A percentile compares a stretch with the other conserved stretches of the same genome.
Evolutionary conservation across 2,888 invertebrate species (phyloP).

Genomic region (Hyalella azteca): DNA sequence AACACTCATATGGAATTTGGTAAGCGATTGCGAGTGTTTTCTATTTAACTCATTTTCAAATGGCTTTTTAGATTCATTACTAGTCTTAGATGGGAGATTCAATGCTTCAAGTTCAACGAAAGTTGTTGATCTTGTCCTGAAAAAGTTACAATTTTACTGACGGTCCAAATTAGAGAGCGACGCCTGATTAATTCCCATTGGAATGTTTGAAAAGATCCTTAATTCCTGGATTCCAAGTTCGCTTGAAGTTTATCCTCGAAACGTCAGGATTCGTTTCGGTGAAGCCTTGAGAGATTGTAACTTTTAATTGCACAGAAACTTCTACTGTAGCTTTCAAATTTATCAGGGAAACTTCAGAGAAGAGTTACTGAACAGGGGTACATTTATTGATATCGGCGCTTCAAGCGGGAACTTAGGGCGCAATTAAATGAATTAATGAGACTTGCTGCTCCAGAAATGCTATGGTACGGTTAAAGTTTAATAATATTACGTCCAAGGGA

Average conservation of each 20-base stretch:
- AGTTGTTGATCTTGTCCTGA: constrained; percentile 22
- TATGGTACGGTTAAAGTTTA: too few species aligned
- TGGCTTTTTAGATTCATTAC: too few species aligned
- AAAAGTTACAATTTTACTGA: constrained; percentile 2
- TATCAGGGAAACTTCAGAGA: background rate
- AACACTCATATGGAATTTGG: too few species aligned
- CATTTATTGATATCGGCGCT: background rate
- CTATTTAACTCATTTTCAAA: too few species aligned
- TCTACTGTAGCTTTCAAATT: background rate
- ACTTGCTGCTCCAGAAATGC: too few species aligned
- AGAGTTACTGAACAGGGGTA: background rate
- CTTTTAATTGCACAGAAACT: constrained; percentile 23
- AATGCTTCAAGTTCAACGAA: too few species aligned
- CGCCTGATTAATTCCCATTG: constrained; percentile 19
- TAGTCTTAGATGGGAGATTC: too few species aligned
- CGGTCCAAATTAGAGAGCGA: background rate
- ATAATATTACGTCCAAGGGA: too few species aligned
- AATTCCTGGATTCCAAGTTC: constrained; percentile 27
- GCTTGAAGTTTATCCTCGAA: background rate
- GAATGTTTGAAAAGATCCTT: background rate
- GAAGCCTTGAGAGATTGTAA: background rate
- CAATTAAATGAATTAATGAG: too few species aligned
- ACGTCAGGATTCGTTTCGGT: background rate
- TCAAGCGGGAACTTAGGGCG: too few species aligned
- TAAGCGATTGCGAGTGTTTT: too few species aligned